Evolutionary conservation across 2,113 vertebrate genomes (phyloP), one percentile per base, ranked within the genome.

Genomic region (Dipodomys spectabilis): DNA sequence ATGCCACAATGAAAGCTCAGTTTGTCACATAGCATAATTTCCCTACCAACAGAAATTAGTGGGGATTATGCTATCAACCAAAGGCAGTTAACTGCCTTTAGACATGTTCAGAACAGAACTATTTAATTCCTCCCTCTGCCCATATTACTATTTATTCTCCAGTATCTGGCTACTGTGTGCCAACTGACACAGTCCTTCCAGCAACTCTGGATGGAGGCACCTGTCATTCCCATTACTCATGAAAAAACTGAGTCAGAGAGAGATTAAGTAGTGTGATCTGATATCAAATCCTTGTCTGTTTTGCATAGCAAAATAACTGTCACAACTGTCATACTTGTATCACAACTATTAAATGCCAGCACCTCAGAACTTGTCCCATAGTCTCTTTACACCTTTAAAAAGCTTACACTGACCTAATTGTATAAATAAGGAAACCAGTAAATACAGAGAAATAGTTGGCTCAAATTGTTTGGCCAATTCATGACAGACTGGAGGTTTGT

Each of bases 211-310:
- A 25, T 44, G 53, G 77, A 72, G 2, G 18, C 22, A 25, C 28
- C 1, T 25, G 18, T 39, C 77, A 62, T 49, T 16, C 23, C 9
- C 28, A 60, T 84, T 67, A 83, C n/a, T 12, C 27, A 35, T 10
- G 7, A 83, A 53, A 20, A 90, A 86, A 88, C 27, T 19, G 27
- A 89, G 53, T 19, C 64, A 72, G 0, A 4, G 10, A 11, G 32
- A 71, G 28, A 90, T 81, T 45, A 82, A 77, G n/a, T 32, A 49
- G 22, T 30, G 7, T 82, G 64, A 93, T 74, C 68, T 92, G 77
- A 90, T 91, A 87, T 82, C 72, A 95, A 87, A 65, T 64, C 20
- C 12, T 10, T 23, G 62, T 71, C 12, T 71, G 27, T 83, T 80
- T 62, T 71, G 32, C 3, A 94, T 90, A 64, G n/a, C 27, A 27